phyloP scores from a whole-genome alignment of 2,113 vertebrate genomes.

The Phasianus colchicus region DNA sequence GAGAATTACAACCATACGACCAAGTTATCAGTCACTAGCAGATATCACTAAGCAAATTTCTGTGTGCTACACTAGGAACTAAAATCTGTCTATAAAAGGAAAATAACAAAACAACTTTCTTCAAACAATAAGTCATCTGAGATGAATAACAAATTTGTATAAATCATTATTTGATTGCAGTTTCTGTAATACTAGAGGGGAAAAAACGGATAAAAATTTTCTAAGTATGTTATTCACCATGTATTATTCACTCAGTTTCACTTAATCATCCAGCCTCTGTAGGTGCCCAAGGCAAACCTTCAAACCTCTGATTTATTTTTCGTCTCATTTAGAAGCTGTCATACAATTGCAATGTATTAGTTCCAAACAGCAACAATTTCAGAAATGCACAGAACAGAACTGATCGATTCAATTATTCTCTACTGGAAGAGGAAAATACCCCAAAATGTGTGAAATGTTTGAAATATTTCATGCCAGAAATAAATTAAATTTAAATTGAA shows the following conservation, averaged over 20 bases:
- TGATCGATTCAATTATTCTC: background rate
- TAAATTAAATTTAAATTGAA: background rate
- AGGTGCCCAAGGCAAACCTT: background rate
- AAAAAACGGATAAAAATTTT: background rate
- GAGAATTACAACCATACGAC: background rate
- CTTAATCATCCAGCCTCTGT: background rate
- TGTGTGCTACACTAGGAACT: background rate
- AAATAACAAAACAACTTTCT: background rate
- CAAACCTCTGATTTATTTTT: constrained; percentile 28
- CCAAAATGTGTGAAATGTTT: background rate
- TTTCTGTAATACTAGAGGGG: background rate
- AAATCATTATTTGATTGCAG: background rate
- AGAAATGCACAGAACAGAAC: background rate
- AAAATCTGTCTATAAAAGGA: background rate
- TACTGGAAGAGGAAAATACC: background rate
- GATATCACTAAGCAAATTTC: background rate
- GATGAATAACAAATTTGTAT: background rate
- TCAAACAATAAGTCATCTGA: background rate
- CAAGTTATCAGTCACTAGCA: background rate
- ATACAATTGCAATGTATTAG: background rate
- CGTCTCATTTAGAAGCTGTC: constrained; percentile 7
- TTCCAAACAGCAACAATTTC: background rate
- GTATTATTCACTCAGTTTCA: background rate
- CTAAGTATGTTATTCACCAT: background rate
- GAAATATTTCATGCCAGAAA: background rate